Conservation (phyloP, 1,140 invertebrate species). For the Sitophilus oryzae region DNA sequence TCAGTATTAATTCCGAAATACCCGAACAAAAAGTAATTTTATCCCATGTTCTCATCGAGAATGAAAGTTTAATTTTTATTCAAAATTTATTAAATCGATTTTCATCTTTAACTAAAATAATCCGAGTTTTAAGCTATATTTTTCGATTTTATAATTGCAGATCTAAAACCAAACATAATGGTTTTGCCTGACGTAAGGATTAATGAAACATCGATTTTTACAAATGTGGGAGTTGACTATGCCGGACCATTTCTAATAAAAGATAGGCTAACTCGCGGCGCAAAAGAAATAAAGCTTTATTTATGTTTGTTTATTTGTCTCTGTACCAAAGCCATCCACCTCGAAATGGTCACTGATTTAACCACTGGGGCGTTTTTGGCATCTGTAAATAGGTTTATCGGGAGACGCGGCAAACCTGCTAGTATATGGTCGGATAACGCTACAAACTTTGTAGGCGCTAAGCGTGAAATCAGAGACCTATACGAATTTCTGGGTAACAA, state of each 20-base stretch:
- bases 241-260: too few species aligned
- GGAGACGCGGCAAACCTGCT: too few species aligned
- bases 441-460: slow-evolving; percentile 34
- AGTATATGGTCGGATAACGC: slow-evolving; percentile 34
- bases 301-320: too few species aligned
- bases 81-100: too few species aligned
- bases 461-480: slow-evolving; percentile 16
- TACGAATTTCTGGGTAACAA: slow-evolving; percentile 44
- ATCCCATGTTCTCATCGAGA: neutral
- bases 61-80: too few species aligned
- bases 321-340: too few species aligned
- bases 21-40: neutral
- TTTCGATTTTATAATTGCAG: slow-evolving; percentile 10
- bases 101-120: slow-evolving; percentile 9
- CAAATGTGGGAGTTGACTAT: slow-evolving; percentile 39
- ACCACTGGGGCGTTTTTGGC: slow-evolving; percentile 32
- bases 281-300: slow-evolving; percentile 31
- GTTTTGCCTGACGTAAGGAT: neutral
- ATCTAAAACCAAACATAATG: slow-evolving; percentile 4
- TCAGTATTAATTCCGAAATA: neutral
- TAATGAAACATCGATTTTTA: slow-evolving; percentile 4
- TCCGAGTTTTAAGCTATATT: too few species aligned
- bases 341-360: too few species aligned
- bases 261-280: too few species aligned
- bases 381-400: slow-evolving; percentile 36